Evolutionary conservation across 2,797 vertebrate species (phyloP).

Genomic region (Psittacula echo): DNA sequence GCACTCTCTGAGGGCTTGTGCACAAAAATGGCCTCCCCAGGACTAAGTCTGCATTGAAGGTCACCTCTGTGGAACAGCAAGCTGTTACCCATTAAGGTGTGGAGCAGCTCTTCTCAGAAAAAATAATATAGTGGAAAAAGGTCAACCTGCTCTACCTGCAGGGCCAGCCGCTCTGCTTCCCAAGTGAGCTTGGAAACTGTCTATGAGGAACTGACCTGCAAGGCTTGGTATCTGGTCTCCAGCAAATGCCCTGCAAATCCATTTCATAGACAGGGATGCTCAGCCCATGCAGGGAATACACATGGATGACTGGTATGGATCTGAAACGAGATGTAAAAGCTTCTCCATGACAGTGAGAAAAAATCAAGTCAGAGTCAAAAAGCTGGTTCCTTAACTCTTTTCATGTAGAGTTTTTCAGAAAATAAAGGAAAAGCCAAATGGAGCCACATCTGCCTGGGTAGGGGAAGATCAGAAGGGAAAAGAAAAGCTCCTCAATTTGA

Average conservation of each 20-base stretch:
- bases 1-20: not conserved
- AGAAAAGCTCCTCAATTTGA: not conserved
- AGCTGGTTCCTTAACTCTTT: not conserved
- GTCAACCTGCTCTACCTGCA: not conserved
- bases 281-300: not conserved
- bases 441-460: not conserved
- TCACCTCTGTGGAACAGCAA: not conserved
- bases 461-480: not conserved
- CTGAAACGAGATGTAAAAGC: not conserved
- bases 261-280: not conserved
- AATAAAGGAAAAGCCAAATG: not conserved
- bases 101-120: not conserved
- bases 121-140: not conserved
- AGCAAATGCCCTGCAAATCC: not conserved
- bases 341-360: not conserved
- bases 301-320: not conserved
- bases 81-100: not conserved
- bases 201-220: not conserved
- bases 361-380: conserved; percentile 3
- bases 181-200: not conserved
- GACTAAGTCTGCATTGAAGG: not conserved
- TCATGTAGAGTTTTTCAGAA: not conserved
- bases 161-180: not conserved
- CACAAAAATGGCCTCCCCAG: not conserved
- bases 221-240: not conserved